Base-by-base conservation (phyloP, 2,797 vertebrate genomes). In the Oreochromis grahami region DNA sequence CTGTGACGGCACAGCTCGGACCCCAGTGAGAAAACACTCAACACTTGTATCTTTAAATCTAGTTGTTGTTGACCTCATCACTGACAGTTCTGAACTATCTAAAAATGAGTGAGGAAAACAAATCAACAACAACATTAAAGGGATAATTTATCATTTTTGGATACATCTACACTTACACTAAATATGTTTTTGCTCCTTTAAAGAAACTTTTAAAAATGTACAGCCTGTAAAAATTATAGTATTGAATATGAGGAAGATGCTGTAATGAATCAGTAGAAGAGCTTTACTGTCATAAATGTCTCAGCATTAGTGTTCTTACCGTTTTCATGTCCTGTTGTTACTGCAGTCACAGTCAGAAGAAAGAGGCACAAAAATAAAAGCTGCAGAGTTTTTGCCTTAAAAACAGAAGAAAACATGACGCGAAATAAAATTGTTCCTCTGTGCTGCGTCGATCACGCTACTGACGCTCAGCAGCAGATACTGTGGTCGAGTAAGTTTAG, bases 61-160 rank as follows among this genome's bases (percentile, higher is more conserved):
- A 10, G 0, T 17, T 32, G 55, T 0, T 58, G 34, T 3, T 0
- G 0, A n/a, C 0, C 56, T 63, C 32, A 63, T 63, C 17, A 36
- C 10, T 36, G 32, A 0, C 9, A 36, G 2, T 1, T 60, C 0
- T 0, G 5, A 34, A 34, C 17, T 5, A 60, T 60, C 29, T 2
- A 1, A 60, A 1, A 6, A 3, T 0, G 3, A 60, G 58, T 0
- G 6, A 32, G 17, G 29, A 1, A 60, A 36, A 11, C 0, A n/a
- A n/a, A n/a, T n/a, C n/a, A n/a, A n/a, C 58, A 4, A 4, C 17
- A 12, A 7, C 0, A 12, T 63, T 12, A 41, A 41, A 41, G 38
- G 38, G 11, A 11, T 11, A 41, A 2, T 1, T 56, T 3, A 29
- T 2, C 53, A 56, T 29, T 4, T 0, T 60, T 29, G 5, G 7